Evolutionary conservation across 2,113 vertebrate genomes (phyloP), one percentile per base, ranked within the genome.

Genomic region (Mirza zaza): DNA sequence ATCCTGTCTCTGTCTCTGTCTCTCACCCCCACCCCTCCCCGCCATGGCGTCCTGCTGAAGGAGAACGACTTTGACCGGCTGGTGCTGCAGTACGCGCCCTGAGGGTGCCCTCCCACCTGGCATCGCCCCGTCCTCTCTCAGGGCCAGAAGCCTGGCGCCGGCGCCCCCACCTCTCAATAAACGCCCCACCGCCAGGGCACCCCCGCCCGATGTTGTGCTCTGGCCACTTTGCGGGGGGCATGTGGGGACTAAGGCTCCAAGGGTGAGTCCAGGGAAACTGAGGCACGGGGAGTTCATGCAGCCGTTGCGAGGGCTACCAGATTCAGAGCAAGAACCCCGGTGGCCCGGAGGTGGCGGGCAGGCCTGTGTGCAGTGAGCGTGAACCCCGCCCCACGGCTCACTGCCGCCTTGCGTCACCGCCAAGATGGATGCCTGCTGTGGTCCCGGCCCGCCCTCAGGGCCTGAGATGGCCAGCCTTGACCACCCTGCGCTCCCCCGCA

Each of bases 11-110:
- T 92, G 18, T 42, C 14, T 65, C 6, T 45, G 42, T 45, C 55
- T 14, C 15, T 3, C 8, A 15, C 17, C 57, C 75, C 13, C 1
- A 27, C 6, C 6, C 6, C 36, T 45, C 2, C 27, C 52, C 85
- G 1, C 0, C 63, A 87, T 42, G 94, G 32, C 15, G 7, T 0
- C 48, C 86, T 48, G 4, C 85, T 45, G 13, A 97, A 99, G 99
- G 99, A 99, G 98, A 99, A 99, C 5, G 99, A 99, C 92, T 99
- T 99, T 95, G 99, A 99, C 95, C 98, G 99, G n/a, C 98, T 99
- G 42, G 98, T 97, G 5, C 98, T 99, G 97, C 99, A 99, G 83
- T 99, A 99, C 0, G 98, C 99, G 0, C 99, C 99, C 85, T 99
- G 98, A 99, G 95, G 50, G 68, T 0, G 86, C 1, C 5, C 50